Conservation (phyloP, 2,797 vertebrate species). For the Falco columbarius region DNA sequence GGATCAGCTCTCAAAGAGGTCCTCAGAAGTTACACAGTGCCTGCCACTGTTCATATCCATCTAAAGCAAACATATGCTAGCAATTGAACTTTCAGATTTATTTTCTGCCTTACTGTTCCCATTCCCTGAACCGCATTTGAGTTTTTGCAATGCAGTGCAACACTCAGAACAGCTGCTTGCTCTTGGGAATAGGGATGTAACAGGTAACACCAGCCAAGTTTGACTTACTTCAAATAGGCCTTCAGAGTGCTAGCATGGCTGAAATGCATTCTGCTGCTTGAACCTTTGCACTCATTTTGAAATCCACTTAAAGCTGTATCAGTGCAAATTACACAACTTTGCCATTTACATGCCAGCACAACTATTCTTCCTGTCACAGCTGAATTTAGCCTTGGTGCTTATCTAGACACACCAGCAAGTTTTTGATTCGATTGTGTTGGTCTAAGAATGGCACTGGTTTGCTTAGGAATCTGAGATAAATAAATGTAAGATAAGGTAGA, state of each 20-base stretch:
- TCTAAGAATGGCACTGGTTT: neutral
- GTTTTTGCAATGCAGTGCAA: slow-evolving; percentile 35
- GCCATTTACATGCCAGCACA: neutral
- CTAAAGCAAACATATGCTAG: neutral
- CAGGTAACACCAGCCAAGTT: slow-evolving; percentile 36
- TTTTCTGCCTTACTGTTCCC: neutral
- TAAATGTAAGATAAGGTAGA: neutral
- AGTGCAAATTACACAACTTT: slow-evolving; percentile 20
- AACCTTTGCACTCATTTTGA: slow-evolving; percentile 44
- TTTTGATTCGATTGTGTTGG: neutral
- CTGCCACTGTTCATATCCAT: neutral
- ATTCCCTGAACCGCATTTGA: neutral
- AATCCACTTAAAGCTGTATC: neutral
- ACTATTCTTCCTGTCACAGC: neutral
- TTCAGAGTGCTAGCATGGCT: neutral
- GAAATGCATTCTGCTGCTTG: neutral
- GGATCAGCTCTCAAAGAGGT: neutral
- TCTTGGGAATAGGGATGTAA: slow-evolving; percentile 13
- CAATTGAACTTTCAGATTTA: neutral
- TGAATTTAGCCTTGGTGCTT: slow-evolving; percentile 6
- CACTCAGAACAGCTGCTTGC: neutral
- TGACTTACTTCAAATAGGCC: neutral
- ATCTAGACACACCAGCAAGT: neutral
- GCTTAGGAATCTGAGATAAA: neutral
- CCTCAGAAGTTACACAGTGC: neutral